Conservation (phyloP, 1,140 invertebrate species). For the Drosophila serrata region DNA sequence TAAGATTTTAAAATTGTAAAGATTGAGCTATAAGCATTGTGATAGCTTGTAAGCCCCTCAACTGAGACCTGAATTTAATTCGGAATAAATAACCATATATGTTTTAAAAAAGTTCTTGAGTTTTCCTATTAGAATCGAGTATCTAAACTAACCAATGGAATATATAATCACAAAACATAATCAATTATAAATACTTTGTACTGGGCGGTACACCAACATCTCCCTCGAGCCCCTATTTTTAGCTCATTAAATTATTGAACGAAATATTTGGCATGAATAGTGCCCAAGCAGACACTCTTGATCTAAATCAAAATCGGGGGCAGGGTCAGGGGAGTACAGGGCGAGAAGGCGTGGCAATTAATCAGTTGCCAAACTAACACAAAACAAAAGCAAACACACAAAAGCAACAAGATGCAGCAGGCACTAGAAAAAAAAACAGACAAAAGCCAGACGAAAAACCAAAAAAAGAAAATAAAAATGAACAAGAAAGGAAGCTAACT, state of each 20-base stretch:
- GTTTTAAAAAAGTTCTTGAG: neutral
- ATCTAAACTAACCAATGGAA: too few species aligned
- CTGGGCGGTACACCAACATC: neutral
- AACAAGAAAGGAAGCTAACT: too few species aligned
- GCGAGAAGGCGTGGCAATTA: constrained; percentile 36
- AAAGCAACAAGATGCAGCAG: constrained; percentile 21
- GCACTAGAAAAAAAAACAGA: constrained; percentile 6
- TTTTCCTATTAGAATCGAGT: neutral
- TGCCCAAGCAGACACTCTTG: constrained; percentile 6
- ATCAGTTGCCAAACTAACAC: constrained; percentile 49
- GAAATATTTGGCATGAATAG: constrained; percentile 1
- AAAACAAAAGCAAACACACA: constrained; percentile 24
- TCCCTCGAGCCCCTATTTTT: constrained; percentile 14
- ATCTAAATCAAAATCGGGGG: constrained; percentile 19
- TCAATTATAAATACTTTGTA: neutral
- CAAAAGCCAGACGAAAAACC: constrained; percentile 33
- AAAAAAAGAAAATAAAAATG: constrained; percentile 24
- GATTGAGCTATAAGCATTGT: constrained; percentile 24
- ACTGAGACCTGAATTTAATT: constrained; percentile 46
- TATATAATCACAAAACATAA: neutral
- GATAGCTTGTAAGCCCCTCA: constrained; percentile 52
- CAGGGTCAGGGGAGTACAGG: constrained; percentile 14
- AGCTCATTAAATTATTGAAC: constrained; percentile 27
- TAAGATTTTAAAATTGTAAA: neutral
- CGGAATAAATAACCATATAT: constrained; percentile 7